Conservation (phyloP, 2,113 vertebrate species). For the Pan paniscus region DNA sequence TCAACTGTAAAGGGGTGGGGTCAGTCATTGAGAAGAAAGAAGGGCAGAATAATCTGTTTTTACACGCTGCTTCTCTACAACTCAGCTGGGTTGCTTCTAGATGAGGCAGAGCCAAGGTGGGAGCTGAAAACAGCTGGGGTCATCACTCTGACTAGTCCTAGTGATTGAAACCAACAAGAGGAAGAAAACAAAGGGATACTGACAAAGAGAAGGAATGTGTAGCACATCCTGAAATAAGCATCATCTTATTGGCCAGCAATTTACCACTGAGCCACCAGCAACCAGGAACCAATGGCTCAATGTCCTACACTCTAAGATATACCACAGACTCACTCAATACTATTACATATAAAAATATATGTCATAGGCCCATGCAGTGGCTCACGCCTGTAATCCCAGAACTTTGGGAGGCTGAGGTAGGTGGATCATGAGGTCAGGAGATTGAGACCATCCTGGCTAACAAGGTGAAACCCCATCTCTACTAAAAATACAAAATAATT, state of each 20-base stretch:
- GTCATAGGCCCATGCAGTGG: no score
- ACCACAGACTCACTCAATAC: neutral
- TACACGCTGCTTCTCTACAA: neutral
- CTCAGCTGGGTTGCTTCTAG: neutral
- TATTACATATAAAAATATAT: no score
- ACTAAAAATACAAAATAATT: no score
- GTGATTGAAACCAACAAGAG: neutral
- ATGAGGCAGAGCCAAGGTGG: neutral
- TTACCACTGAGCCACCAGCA: neutral
- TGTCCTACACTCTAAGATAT: neutral
- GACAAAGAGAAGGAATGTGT: neutral
- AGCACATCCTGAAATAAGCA: neutral
- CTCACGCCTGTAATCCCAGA: no score
- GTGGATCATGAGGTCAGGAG: no score
- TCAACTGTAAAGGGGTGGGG: neutral
- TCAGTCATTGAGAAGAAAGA: neutral
- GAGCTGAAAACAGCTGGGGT: neutral
- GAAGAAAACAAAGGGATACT: neutral
- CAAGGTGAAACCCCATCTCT: no score
- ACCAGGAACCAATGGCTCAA: neutral
- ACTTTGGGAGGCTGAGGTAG: no score
- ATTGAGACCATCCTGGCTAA: no score
- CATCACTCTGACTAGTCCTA: neutral
- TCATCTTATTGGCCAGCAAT: neutral
- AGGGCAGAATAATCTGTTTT: neutral